phyloP scores from a whole-genome alignment of 2,113 vertebrate genomes.

The Ornithorhynchus anatinus region DNA sequence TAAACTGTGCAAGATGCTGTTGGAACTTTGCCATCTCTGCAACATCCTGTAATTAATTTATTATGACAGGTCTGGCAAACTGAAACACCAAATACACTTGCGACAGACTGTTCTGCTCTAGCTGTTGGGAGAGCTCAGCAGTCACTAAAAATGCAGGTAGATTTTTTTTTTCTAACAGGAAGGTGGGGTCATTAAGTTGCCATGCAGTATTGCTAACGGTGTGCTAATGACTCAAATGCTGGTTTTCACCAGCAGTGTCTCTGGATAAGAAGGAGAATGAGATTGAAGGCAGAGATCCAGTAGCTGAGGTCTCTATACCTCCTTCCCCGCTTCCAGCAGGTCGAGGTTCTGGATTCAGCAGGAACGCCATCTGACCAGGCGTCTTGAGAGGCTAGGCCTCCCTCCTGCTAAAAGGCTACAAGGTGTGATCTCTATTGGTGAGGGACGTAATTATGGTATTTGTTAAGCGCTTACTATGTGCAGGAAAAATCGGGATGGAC shows the following conservation, averaged over 20 bases:
- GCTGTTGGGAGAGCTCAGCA: slow-evolving; percentile 65
- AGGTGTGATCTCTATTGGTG: too few species aligned
- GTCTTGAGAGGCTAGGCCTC: not conserved
- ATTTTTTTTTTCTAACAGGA: slow-evolving; percentile 17
- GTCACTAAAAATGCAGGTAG: slow-evolving; percentile 52
- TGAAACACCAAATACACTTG: slow-evolving; percentile 97
- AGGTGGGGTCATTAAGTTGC: not conserved
- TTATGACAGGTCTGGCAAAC: slow-evolving; percentile 98
- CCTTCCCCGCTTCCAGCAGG: not conserved
- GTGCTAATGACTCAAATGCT: not conserved
- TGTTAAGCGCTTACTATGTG: too few species aligned
- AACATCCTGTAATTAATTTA: slow-evolving; percentile 99
- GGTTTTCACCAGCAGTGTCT: not conserved
- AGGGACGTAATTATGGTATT: too few species aligned
- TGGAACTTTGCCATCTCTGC: slow-evolving; percentile 90
- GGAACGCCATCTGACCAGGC: not conserved
- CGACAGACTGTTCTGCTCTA: slow-evolving; percentile 81
- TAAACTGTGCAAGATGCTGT: slow-evolving; percentile 89
- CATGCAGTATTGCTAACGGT: not conserved
- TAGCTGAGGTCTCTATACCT: too few species aligned
- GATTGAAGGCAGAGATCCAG: slow-evolving; percentile 21
- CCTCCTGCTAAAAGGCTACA: too few species aligned
- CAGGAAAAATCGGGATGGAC: too few species aligned
- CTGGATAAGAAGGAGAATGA: not conserved
- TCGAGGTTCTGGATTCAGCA: not conserved